Evolutionary conservation across 2,797 vertebrate genomes (phyloP), one percentile per base, ranked within the genome.

Genomic region (Antrozous pallidus): DNA sequence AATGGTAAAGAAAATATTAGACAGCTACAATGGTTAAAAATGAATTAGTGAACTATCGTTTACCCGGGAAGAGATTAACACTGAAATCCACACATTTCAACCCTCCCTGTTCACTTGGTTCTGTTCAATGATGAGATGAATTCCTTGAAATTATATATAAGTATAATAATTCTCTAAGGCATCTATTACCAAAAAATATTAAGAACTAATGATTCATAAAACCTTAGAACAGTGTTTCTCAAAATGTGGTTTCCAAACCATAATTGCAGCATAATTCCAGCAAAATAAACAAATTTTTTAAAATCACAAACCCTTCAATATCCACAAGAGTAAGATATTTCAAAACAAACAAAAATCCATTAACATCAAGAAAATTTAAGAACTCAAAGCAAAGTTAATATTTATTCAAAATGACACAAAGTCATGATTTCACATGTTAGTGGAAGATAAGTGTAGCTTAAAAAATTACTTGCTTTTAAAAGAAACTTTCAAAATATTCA

Each of bases 171-270:
- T 91, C 54, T 91, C 81, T 96, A 95, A 95, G 65, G 38, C 40
- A 75, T 90, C 54, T 88, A 24, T 40, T 4, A 83, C 58, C 61
- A 74, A 91, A 81, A 88, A 91, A 51, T 31, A 33, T 94, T 88
- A 80, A 18, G 45, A 94, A 91, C 14, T 75, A 94, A 88, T 10
- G 33, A 88, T 58, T 96, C 90, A 74, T 58, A 90, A 94, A 97
- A 92, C 28, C 38, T 92, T 74, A 96, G 73, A 85, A 36, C 20
- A 77, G 33, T 75, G 65, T 40, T 95, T 92, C 79, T 90, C 73
- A 69, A 91, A 91, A 18, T 70, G 51, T 93, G 90, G 81, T 88
- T 95, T 74, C 63, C 82, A 85, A 90, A 71, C 42, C 74, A 92
- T 63, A 40, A 94, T 17, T 6, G 69, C 31, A 93, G 80, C 47